phyloP scores from a whole-genome alignment of 2,797 vertebrate species.

The Phaenicophaeus curvirostris region DNA sequence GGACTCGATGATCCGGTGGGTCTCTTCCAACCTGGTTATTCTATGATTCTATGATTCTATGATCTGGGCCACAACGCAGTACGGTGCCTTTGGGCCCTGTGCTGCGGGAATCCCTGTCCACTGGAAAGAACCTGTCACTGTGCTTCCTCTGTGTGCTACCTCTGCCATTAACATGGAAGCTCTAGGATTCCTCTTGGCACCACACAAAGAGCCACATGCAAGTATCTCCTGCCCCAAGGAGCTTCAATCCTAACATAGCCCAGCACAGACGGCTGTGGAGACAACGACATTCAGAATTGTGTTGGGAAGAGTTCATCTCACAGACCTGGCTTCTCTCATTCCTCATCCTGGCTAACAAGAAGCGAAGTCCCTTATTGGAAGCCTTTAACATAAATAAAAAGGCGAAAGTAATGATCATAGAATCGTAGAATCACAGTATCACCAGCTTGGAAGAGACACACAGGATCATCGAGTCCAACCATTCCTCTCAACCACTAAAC shows the following conservation, averaged over 20 bases:
- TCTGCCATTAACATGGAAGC: not conserved
- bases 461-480: no score
- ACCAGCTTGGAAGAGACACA: no score
- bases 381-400: not conserved
- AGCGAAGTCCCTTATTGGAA: not conserved
- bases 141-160: not conserved
- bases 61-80: rapidly evolving
- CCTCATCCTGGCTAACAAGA: not conserved
- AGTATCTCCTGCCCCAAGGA: not conserved
- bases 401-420: not conserved
- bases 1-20: no score
- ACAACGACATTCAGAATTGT: rapidly evolving
- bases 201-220: rapidly evolving
- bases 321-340: not conserved
- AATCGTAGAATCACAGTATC: no score
- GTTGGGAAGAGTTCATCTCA: not conserved
- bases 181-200: not conserved
- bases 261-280: not conserved
- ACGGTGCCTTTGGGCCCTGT: not conserved
- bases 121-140: not conserved
- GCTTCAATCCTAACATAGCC: no score
- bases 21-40: no score
- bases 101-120: not conserved
- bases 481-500: no score
- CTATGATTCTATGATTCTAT: no score